A percentile compares a stretch with the other conserved stretches of the same genome.
Conservation (phyloP, 1,140 invertebrate genomes). For the Drosophila takahashii region DNA sequence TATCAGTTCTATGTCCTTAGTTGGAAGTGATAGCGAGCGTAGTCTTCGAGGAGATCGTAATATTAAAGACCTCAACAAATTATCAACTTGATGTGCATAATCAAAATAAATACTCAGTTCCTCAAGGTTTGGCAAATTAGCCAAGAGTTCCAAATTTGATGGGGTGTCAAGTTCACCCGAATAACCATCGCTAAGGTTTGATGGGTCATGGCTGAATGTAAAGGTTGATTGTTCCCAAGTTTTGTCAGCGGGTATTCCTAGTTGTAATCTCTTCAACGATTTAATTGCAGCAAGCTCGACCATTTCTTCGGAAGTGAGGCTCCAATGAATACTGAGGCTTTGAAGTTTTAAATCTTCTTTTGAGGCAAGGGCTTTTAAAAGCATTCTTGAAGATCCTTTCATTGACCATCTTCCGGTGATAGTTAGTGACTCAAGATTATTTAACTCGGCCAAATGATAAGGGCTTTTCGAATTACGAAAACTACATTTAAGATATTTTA, state of each 20-base stretch:
- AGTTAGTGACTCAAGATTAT: not conserved
- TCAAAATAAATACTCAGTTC: not conserved
- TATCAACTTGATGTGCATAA: not conserved
- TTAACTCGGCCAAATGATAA: not conserved
- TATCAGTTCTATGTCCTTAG: slow-evolving; percentile 1
- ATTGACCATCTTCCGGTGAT: slow-evolving; percentile 7
- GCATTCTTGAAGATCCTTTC: not conserved
- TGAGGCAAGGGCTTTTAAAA: slow-evolving; percentile 1
- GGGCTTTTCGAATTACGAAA: slow-evolving; percentile 2
- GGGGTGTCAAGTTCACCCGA: not conserved
- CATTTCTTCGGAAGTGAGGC: slow-evolving; percentile 8
- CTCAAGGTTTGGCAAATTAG: not conserved
- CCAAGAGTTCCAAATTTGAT: not conserved
- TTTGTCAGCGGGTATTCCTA: not conserved
- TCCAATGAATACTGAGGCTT: not conserved
- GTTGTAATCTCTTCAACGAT: not conserved
- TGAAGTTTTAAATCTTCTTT: not conserved
- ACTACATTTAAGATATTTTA: not conserved
- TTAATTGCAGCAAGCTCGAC: not conserved
- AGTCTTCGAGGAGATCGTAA: not conserved
- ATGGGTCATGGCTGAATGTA: not conserved
- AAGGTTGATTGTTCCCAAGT: no score
- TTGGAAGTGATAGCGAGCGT: not conserved
- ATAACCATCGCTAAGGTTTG: not conserved
- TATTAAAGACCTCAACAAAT: not conserved